Evolutionary conservation across 2,888 invertebrate species (phyloP), one percentile per base, ranked within the genome.

Genomic region (Drosophila mercatorum): DNA sequence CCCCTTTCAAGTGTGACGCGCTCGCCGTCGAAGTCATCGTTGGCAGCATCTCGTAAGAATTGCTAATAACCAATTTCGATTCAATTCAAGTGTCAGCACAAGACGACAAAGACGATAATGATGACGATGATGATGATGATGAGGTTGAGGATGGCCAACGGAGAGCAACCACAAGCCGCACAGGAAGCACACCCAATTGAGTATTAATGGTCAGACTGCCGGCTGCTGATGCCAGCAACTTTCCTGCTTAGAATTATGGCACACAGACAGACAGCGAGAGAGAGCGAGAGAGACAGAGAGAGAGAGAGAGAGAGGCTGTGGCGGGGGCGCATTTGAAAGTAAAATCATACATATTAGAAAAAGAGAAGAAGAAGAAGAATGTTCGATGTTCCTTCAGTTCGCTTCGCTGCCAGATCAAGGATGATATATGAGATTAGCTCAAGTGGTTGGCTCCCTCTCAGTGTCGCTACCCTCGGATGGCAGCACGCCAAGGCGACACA

Each of bases 141-240:
- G 31, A 17, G 56, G 75, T 68, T 61, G 26, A 14, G n/a, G 43
- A 34, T 28, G 28, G 28, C 49, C 52, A 38, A 64, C 28, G 59
- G 22, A 47, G 66, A 55, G 7, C 78, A 63, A 77, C 87, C 83
- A 86, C 83, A 83, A 82, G 76, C 86, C 87, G 78, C 88, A 85
- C 86, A 90, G 90, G 90, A 87, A 89, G 90, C 86, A 87, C 90
- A 87, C 88, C 86, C 87, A 87, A 87, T 87, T 87, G 87, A 89
- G 87, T 87, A 87, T 87, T 87, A 87, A 89, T 87, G 89, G 90
- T 89, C 87, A 89, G 83, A 78, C 75, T 79, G 72, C 74, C 71
- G 79, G 80, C 72, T 69, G 65, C 66, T 88, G 83, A 84, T 84
- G 85, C 89, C 88, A 88, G 85, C 89, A 88, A 82, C 73, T 89